phyloP scores from a whole-genome alignment of 2,797 vertebrate species.

The Heliangelus exortis region DNA sequence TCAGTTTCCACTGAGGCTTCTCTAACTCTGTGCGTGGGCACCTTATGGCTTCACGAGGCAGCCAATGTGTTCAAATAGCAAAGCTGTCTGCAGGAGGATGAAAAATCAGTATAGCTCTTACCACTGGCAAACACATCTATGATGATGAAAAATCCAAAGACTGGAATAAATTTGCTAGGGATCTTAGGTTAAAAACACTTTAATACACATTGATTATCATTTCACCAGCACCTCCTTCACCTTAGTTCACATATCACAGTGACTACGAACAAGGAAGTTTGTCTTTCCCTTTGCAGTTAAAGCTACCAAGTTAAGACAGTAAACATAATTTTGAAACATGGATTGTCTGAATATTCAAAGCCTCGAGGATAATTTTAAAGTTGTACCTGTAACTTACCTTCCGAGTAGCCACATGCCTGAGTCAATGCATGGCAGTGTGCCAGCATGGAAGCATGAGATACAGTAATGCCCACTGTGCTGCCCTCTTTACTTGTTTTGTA shows the following conservation, averaged over 20 bases:
- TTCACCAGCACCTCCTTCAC: background rate
- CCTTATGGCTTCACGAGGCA: background rate
- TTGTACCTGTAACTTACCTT: conserved; percentile 81
- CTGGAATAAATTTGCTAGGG: background rate
- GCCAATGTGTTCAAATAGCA: background rate
- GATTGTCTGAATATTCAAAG: background rate
- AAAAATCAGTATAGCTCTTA: background rate
- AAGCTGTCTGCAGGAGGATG: background rate
- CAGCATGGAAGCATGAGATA: conserved; percentile 90
- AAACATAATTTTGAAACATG: background rate
- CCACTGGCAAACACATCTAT: background rate
- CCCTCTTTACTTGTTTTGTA: conserved; percentile 98
- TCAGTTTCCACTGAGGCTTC: background rate
- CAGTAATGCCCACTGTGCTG: conserved; percentile 93
- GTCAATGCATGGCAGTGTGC: conserved; percentile 91
- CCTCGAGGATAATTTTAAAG: background rate
- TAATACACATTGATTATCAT: background rate
- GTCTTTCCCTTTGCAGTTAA: background rate
- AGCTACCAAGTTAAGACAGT: background rate
- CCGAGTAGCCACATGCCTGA: conserved; percentile 91
- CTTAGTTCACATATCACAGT: background rate
- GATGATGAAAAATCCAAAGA: background rate
- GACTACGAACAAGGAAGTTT: background rate
- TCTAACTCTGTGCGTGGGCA: background rate
- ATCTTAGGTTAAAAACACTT: background rate